Evolutionary conservation across 2,797 vertebrate genomes (phyloP), one percentile per base, ranked within the genome.

Genomic region (Eleutherodactylus coqui): DNA sequence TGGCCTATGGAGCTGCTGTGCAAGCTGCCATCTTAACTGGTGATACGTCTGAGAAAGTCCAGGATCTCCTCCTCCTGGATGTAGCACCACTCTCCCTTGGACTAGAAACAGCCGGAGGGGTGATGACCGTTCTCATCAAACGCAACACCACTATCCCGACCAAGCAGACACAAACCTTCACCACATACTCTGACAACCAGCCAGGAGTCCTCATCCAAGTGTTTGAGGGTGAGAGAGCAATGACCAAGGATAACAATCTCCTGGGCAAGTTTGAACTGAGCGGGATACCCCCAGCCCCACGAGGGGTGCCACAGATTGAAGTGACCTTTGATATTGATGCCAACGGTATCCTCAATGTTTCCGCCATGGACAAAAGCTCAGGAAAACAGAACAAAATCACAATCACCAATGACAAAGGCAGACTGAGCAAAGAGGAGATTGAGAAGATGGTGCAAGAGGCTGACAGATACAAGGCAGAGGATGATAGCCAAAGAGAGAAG

Each of bases 241-340:
- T 95, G 94, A 96, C 93, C 79, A 95, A 94, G 80, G 93, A 94
- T 89, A 94, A 95, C 90, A 94, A 94, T 73, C 92, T 95, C 6
- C 90, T 96, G 5, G 94, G 95, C 4, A 92, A 92, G 79, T 94
- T 95, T 91, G 92, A 94, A 21, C 93, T 96, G 76, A 87, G 88
- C 0, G 93, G 94, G 9, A 95, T 96, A 67, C 92, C 91, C 3
- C 94, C 93, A 2, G 93, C 94, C 0, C 93, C 93, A 3, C 85
- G 92, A 19, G 93, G 94, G 0, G 88, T 94, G 9, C 94, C 95
- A 0, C 89, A 95, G 55, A 92, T 96, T 0, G 92, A 95, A 81
- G 94, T 96, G 13, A 95, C 93, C 19, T 95, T 95, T 10, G 93
- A 94, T 86, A 92, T 95, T 0, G 94, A 96, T 8, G 92, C 93